Percentiles rank a stretch among this genome's conserved stretches.
phyloP scores from a whole-genome alignment of 53 echinoderm and acorn worm genomes.

The Henricia sp. region DNA sequence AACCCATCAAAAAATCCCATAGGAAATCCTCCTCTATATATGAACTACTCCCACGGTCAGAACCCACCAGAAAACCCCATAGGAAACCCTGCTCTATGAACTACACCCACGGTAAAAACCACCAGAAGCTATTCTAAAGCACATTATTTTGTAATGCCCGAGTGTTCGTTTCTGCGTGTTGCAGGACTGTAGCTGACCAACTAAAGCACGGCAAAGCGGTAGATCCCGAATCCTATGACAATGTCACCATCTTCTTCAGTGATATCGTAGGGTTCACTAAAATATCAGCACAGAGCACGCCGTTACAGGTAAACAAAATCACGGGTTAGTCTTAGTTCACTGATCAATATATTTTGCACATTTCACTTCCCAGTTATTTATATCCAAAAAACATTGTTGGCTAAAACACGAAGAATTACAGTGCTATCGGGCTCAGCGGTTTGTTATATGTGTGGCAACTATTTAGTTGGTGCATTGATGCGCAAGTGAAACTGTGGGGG shows the following conservation, averaged over 20 bases:
- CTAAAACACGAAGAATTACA: no score
- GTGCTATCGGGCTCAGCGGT: no score
- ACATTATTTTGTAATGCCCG: neutral
- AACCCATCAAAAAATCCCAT: neutral
- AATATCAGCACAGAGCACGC: conserved; percentile 82
- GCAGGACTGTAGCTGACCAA: conserved; percentile 82
- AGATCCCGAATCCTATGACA: conserved; percentile 77
- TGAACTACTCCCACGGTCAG: conserved; percentile 12
- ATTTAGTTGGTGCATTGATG: no score
- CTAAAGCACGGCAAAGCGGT: conserved; percentile 74
- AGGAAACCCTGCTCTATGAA: neutral
- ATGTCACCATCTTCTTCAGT: conserved; percentile 86
- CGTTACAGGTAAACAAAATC: conserved; percentile 66
- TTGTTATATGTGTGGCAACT: no score
- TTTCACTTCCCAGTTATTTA: no score
- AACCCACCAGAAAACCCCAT: neutral
- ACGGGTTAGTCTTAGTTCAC: neutral
- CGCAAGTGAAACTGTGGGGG: no score
- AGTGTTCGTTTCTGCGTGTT: neutral
- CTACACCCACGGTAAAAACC: neutral
- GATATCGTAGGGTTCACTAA: conserved; percentile 83
- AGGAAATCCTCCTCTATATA: neutral
- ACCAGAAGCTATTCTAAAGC: neutral
- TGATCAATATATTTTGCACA: neutral
- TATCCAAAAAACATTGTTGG: no score